These are phyloP conservation scores for Xestia c-nigrum DNA, from an alignment of 2,888 invertebrate genomes.

Conservation along the genomic window DNA sequence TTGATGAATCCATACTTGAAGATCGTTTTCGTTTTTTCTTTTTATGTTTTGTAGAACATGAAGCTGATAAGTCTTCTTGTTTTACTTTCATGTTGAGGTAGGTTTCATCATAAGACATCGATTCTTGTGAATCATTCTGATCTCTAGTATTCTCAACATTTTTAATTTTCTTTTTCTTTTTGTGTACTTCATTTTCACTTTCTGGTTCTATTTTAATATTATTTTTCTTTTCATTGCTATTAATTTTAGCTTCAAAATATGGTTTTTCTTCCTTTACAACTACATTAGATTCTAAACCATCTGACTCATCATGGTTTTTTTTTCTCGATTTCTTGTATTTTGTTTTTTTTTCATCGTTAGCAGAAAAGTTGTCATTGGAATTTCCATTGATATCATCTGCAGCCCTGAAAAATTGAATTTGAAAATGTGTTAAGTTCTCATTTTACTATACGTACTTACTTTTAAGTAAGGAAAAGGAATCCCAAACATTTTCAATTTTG, in stretches of 20 bases:
- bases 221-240: slow-evolving; percentile 60
- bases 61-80: slow-evolving; percentile 66
- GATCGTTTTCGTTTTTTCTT: slow-evolving; percentile 55
- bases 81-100: slow-evolving; percentile 76
- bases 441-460: neutral
- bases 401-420: slow-evolving; percentile 56
- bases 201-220: slow-evolving; percentile 74
- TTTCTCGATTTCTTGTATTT: slow-evolving; percentile 61
- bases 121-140: slow-evolving; percentile 37
- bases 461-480: neutral
- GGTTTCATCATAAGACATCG: slow-evolving; percentile 67
- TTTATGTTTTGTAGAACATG: slow-evolving; percentile 61
- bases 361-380: slow-evolving; percentile 50
- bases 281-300: slow-evolving; percentile 3
- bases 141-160: slow-evolving; percentile 46
- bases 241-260: slow-evolving; percentile 44
- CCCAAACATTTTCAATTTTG: too few species aligned
- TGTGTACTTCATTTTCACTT: slow-evolving; percentile 72
- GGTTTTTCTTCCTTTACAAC: slow-evolving; percentile 51
- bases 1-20: slow-evolving; percentile 28
- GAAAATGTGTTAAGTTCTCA: neutral
- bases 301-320: slow-evolving; percentile 12
- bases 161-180: slow-evolving; percentile 64
- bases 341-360: slow-evolving; percentile 60
- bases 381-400: slow-evolving; percentile 22